A percentile compares a stretch with the other conserved stretches of the same genome.
Conservation (phyloP, 2,797 vertebrate species). For the Emys orbicularis region DNA sequence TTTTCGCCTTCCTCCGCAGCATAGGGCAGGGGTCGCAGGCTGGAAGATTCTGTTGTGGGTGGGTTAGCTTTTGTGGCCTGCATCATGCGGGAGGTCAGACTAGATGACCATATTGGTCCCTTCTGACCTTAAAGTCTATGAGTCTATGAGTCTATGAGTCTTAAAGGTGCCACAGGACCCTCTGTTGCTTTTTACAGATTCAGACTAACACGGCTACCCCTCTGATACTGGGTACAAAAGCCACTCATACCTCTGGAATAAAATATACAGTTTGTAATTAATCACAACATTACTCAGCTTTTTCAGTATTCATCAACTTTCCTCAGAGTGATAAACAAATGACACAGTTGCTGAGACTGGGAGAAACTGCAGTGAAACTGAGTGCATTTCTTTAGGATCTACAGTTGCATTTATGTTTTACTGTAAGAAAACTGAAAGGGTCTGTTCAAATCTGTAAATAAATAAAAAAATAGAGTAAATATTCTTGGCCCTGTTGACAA, state of each 20-base stretch:
- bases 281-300: conserved; percentile 54
- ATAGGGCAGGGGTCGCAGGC: too few species aligned
- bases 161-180: too few species aligned
- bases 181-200: too few species aligned
- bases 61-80: too few species aligned
- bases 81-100: too few species aligned
- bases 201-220: too few species aligned
- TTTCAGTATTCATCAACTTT: conserved; percentile 53
- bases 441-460: neutral
- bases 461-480: neutral
- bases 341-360: conserved; percentile 15
- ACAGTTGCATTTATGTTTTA: neutral
- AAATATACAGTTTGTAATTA: conserved; percentile 54
- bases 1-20: too few species aligned
- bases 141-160: too few species aligned
- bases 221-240: conserved; percentile 22
- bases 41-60: too few species aligned
- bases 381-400: neutral
- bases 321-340: conserved; percentile 33
- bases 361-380: conserved; percentile 10
- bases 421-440: neutral
- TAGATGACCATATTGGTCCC: too few species aligned
- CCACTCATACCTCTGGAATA: conserved; percentile 42
- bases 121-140: too few species aligned
- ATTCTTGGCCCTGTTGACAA: neutral